phyloP scores from a whole-genome alignment of 2,113 vertebrate species.

The Oreotrochilus melanogaster region DNA sequence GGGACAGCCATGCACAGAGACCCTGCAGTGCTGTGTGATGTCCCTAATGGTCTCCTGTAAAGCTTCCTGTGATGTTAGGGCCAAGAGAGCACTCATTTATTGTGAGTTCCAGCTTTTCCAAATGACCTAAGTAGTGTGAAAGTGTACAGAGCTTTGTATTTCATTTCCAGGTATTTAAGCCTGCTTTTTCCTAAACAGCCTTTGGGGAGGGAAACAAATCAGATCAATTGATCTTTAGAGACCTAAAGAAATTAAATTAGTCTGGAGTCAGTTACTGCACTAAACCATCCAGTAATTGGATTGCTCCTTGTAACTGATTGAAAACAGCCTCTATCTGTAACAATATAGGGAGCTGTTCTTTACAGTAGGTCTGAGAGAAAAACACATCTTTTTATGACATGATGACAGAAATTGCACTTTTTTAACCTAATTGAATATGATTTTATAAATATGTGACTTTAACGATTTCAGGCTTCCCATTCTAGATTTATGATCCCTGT shows the following conservation, averaged over 20 bases:
- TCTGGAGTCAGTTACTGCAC: conserved; percentile 99
- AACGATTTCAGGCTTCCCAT: conserved; percentile 83
- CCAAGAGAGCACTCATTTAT: conserved; percentile 43
- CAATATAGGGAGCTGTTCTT: conserved; percentile 82
- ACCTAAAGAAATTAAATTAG: conserved; percentile 98
- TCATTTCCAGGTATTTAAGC: conserved; percentile 85
- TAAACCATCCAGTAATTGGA: conserved; percentile 98
- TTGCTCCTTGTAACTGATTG: conserved; percentile 96
- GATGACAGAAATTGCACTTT: conserved; percentile 99
- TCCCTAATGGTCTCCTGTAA: neutral
- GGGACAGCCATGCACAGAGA: rapidly evolving
- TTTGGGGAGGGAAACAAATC: conserved; percentile 92
- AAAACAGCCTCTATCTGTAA: conserved; percentile 90
- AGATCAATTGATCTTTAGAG: conserved; percentile 99
- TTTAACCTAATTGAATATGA: conserved; percentile 91
- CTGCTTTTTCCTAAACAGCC: conserved; percentile 83
- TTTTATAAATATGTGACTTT: conserved; percentile 92
- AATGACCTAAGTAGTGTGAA: conserved; percentile 79
- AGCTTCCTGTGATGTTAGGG: conserved; percentile 16
- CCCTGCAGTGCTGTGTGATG: rapidly evolving
- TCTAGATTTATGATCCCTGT: conserved; percentile 73
- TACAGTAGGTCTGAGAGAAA: conserved; percentile 87
- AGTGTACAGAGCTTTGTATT: conserved; percentile 78
- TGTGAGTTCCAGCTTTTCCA: conserved; percentile 50
- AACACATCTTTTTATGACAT: conserved; percentile 97